Evolutionary conservation across 2,888 invertebrate species (phyloP).

Genomic region (Cosmia trapezina): DNA sequence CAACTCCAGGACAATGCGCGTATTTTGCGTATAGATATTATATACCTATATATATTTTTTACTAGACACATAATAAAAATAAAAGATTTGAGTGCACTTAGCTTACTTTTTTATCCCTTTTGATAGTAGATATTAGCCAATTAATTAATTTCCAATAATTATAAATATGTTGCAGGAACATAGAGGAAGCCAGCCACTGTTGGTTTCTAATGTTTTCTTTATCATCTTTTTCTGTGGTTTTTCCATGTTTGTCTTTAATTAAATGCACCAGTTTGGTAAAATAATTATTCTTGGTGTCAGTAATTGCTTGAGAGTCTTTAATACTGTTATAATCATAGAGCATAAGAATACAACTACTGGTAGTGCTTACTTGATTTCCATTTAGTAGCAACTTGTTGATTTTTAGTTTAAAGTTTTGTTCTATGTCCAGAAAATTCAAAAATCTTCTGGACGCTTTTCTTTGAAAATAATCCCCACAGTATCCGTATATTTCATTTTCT

Average conservation of each 20-base stretch:
- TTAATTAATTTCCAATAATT: slow-evolving; percentile 78
- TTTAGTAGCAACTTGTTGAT: slow-evolving; percentile 73
- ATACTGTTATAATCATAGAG: slow-evolving; percentile 81
- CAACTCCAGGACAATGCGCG: too few relatives aligned
- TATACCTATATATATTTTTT: too few relatives aligned
- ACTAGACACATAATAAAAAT: background rate
- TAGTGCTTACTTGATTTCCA: slow-evolving; percentile 64
- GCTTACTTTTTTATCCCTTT: slow-evolving; percentile 78
- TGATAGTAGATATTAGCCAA: slow-evolving; percentile 77
- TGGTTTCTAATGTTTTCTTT: slow-evolving; percentile 66
- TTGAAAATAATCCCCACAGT: slow-evolving; percentile 60
- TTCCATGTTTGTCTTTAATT: slow-evolving; percentile 71
- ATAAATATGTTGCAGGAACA: slow-evolving; percentile 82
- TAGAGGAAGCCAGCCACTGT: slow-evolving; percentile 79
- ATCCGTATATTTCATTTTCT: slow-evolving; percentile 74
- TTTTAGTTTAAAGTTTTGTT: slow-evolving; percentile 58
- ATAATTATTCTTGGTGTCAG: slow-evolving; percentile 72
- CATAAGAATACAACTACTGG: slow-evolving; percentile 76
- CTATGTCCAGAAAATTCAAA: slow-evolving; percentile 69
- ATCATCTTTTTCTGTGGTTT: slow-evolving; percentile 38
- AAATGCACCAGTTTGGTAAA: slow-evolving; percentile 77
- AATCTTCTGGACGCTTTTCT: slow-evolving; percentile 50
- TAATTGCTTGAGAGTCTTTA: slow-evolving; percentile 79
- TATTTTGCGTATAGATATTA: too few relatives aligned
- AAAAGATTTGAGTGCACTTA: background rate